A percentile compares a stretch with the other conserved stretches of the same genome.
Evolutionary conservation across 2,797 vertebrate genomes (phyloP).

Genomic region (Harpagifer antarcticus): DNA sequence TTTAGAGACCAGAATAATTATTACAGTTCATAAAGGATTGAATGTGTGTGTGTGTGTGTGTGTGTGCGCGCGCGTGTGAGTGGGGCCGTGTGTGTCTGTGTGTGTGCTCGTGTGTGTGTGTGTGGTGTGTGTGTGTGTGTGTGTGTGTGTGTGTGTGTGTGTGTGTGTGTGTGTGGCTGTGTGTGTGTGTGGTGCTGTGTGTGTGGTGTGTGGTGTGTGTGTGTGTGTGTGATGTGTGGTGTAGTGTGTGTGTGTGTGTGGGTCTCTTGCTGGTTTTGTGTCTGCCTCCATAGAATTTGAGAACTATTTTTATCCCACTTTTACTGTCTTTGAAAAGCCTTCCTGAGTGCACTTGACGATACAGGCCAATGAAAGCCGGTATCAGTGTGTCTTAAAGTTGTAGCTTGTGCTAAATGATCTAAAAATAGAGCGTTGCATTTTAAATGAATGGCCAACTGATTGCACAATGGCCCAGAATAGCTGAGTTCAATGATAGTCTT

Average conservation of each 20-base stretch:
- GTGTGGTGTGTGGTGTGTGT: no score
- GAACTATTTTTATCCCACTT: neutral
- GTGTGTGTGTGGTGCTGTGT: no score
- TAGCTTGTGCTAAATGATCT: constrained; percentile 28
- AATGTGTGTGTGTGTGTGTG: constrained; percentile 4
- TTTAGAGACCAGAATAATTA: constrained; percentile 44
- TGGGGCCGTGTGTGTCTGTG: no score
- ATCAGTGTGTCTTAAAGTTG: neutral
- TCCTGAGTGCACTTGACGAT: neutral
- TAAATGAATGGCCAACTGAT: constrained; percentile 58
- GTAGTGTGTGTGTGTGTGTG: no score
- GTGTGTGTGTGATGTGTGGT: no score
- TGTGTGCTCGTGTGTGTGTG: no score
- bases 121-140: no score
- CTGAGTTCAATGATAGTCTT: constrained; percentile 24
- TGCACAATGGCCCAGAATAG: constrained; percentile 36
- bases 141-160: no score
- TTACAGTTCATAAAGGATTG: constrained; percentile 24
- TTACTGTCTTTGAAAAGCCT: neutral
- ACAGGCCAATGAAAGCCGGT: constrained; percentile 9
- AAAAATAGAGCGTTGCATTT: constrained; percentile 24
- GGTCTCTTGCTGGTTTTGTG: neutral
- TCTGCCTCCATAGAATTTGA: neutral
- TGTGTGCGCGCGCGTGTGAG: no score
- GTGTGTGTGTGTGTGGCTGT: no score